Evolutionary conservation across 2,797 vertebrate genomes (phyloP), one percentile per base, ranked within the genome.

Genomic region (Dermochelys coriacea): DNA sequence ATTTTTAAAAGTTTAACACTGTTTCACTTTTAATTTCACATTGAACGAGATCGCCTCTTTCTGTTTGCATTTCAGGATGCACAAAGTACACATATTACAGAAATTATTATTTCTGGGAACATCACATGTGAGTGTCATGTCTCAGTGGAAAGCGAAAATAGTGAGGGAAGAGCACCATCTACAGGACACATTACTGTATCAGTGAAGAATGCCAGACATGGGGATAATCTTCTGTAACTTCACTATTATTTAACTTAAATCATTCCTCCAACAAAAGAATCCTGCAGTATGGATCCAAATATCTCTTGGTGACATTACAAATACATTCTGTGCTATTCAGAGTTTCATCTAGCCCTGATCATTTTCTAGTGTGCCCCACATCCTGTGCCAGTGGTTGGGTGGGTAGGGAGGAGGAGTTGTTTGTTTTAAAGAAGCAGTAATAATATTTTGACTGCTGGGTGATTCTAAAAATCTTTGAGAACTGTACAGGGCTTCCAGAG

Each of bases 121-220:
- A 51, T 77, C 41, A 82, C 21, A 37, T 49, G 74, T 31, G 84
- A 89, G 84, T 84, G 6, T 61, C 89, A 82, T 1, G 29, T 82
- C 41, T 90, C 15, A 4, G 61, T 88, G 84, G 90, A 84, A 5
- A 88, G 64, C 82, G 95, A 94, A 61, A 97, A 27, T 82, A 90
- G 77, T 91, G 90, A 96, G 97, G 91, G 45, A 97, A 97, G 93
- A 98, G 97, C 98, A 98, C 98, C 98, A 98, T 97, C 98, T 98
- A 91, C 93, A 87, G 98, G 95, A 85, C 12, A 0, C 0, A 37
- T 27, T 52, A 14, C 71, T 59, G 49, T 1, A 86, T 75, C 45
- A 55, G 37, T 11, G 34, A 18, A 1, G 54, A 37, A 45, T 8
- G 59, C 6, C 47, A 1, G 2, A 3, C 9, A 1, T 0, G 29